Base-by-base conservation (phyloP, 2,888 invertebrate species). In the Macrophya annulata region DNA sequence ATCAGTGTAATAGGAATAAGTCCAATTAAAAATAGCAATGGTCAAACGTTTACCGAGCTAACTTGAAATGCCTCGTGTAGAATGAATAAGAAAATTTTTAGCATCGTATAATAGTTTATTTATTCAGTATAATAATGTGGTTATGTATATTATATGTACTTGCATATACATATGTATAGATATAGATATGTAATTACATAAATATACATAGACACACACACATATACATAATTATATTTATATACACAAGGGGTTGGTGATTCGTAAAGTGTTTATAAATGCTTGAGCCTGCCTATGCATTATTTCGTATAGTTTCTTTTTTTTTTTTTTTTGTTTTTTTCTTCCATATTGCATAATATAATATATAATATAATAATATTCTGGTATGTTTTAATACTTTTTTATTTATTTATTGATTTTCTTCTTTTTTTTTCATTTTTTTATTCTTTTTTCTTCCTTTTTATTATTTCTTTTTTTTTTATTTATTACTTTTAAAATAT, bases 401-500 rank as follows among this genome's bases (percentile, higher is more conserved):
- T 77, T 72, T 85, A 85, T 84, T 81, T 77, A 79, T 45, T 74
- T 21, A 37, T 85, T 86, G 82, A 65, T 85, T 79, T 71, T 85
- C 84, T 76, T 51, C 8, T 43, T 76, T 81, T 85, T 55, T 84
- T 85, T 77, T 84, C 87, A 86, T 83, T 87, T 68, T 15, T 10
- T 55, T 37, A 6, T 86, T 65, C 84, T 62, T 86, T 55, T 84
- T 84, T 85, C 85, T 85, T 25, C 25, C 10, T 1, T 1, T 62
- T 62, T 21, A 21, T 25, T 0, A 21, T 62, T 25, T 62, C 8
- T 59, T 85, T 85, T 84, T 71, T 83, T 87, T 86, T 89, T 88
- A 85, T 88, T 87, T 86, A 89, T 89, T 88, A 86, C 86, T 86
- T 90, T 90, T 90, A 89, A 90, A 91, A 90, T 90, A 90, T 89